phyloP scores from a whole-genome alignment of 1,140 invertebrate genomes.

The Panagrolaimus sp. region DNA sequence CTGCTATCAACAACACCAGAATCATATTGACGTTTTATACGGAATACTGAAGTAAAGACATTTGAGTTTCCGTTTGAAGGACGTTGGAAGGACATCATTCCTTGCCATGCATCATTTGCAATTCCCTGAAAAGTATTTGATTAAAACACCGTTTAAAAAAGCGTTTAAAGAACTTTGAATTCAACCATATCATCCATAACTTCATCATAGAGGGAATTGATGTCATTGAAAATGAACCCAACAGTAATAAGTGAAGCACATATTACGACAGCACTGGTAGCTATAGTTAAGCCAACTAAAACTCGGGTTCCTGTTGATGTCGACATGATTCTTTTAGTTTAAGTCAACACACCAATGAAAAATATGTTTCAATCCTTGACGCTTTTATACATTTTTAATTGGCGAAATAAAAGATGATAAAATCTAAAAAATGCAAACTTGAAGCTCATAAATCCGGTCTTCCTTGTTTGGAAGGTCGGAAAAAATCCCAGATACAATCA shows the following conservation, averaged over 20 bases:
- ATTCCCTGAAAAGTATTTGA: neutral
- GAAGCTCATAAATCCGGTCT: too few species aligned
- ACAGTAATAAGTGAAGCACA: neutral
- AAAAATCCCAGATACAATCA: too few species aligned
- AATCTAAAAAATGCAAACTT: too few species aligned
- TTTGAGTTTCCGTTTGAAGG: neutral
- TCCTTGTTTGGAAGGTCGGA: too few species aligned
- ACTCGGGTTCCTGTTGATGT: neutral
- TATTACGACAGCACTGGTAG: neutral
- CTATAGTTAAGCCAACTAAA: constrained; percentile 1
- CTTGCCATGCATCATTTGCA: constrained; percentile 15
- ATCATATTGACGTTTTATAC: neutral
- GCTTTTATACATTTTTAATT: too few species aligned
- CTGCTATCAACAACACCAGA: neutral
- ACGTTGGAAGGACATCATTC: constrained; percentile 6
- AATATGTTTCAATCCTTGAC: too few species aligned
- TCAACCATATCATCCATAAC: constrained; percentile 10
- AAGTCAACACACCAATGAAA: too few species aligned
- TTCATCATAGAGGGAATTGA: constrained; percentile 5
- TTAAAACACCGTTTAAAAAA: too few species aligned
- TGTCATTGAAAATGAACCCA: neutral
- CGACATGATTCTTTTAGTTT: too few species aligned
- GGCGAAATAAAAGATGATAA: too few species aligned
- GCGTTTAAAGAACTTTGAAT: neutral
- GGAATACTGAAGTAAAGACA: neutral